Conservation (phyloP, 2,797 vertebrate genomes). For the Danionella dracula region DNA sequence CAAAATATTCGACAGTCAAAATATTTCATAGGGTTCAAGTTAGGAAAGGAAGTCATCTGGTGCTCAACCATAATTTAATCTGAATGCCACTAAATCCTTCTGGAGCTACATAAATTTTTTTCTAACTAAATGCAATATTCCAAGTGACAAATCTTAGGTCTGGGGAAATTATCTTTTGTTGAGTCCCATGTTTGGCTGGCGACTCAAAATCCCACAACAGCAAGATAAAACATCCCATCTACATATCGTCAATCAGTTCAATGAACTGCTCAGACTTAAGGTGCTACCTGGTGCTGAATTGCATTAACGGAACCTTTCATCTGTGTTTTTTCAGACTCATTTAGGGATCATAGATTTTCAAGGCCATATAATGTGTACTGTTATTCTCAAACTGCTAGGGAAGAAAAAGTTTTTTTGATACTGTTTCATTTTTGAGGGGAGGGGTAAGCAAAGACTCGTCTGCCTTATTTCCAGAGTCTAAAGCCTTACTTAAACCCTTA, state of each 20-base stretch:
- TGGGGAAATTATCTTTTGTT: constrained; percentile 34
- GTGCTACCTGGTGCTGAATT: constrained; percentile 75
- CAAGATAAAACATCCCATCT: constrained; percentile 10
- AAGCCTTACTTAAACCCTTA: constrained; percentile 65
- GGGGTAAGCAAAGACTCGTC: constrained; percentile 62
- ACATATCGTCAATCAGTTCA: constrained; percentile 37
- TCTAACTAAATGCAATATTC: constrained; percentile 67
- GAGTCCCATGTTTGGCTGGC: neutral
- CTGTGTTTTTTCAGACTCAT: constrained; percentile 49
- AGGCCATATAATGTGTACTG: constrained; percentile 71
- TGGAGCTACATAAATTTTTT: constrained; percentile 1
- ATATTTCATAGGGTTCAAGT: constrained; percentile 1
- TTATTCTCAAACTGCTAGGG: constrained; percentile 59
- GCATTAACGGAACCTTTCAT: constrained; percentile 64
- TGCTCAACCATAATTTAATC: constrained; percentile 6
- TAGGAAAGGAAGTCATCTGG: neutral
- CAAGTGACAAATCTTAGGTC: constrained; percentile 52
- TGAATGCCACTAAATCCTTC: neutral
- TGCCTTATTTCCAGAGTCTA: constrained; percentile 74
- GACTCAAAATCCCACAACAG: constrained; percentile 6
- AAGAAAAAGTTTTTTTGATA: constrained; percentile 25
- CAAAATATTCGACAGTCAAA: neutral
- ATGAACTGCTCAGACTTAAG: constrained; percentile 34
- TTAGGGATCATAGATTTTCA: constrained; percentile 59
- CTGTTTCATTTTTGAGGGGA: constrained; percentile 54